Base-by-base conservation (phyloP, 1,140 invertebrate species). In the Melipona quadrifasciata region DNA sequence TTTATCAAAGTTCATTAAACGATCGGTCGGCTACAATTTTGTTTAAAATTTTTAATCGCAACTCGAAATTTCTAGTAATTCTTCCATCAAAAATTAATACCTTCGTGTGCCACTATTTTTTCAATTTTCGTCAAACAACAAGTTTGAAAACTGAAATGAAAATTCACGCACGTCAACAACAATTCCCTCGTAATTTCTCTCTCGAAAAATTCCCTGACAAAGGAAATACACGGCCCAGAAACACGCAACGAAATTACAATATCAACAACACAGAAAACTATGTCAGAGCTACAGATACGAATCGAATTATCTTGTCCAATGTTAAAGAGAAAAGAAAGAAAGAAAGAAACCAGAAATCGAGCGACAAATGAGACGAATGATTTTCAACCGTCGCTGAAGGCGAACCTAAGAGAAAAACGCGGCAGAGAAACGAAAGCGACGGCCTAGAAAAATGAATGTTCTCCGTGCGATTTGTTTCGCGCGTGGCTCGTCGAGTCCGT, bases 391-490 rank as follows among this genome's bases (percentile, higher is more conserved):
- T 21, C 61, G 57, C 39, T 21, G 2, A 51, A n/a, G 21, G 6
- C 75, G 19, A 53, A 8, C 19, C 6, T 19, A 17, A 67, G 21
- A 39, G 12, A 6, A 31, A 31, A 31, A 8, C 1, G 24, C 51
- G 57, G 10, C 24, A 14, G 21, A 82, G 5, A 72, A 65, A 76
- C 19, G 17, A 68, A 65, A 21, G 11, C 21, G 34, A 14, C 14
- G 27, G 24, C 16, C 31, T 1, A 14, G 80, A 55, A 67, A 77
- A 85, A 85, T 85, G 84, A 85, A 67, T 47, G 65, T 86, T 68
- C 19, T 58, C 80, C 16, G 57, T 39, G 72, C 68, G 73, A 77
- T 82, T 87, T 82, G 47, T 82, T 70, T 55, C 21, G n/a, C 47
- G 19, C 21, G 27, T 17, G 14, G n/a, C 47, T 65, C n/a, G 11